Conservation (phyloP, 2,888 invertebrate genomes). For the Clanis bilineata region DNA sequence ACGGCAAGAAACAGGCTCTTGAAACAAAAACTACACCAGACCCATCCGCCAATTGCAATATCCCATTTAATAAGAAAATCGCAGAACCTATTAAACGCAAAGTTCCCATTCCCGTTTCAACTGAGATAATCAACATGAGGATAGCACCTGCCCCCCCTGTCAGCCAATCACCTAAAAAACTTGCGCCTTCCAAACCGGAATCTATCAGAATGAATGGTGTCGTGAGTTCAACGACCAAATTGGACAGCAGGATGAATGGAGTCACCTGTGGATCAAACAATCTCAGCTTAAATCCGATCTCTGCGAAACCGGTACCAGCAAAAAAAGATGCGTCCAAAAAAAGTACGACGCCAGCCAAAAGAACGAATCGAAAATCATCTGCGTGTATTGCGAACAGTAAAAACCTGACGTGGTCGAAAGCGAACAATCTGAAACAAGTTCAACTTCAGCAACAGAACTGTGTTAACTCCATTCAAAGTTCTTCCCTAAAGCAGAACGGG, state of each 20-base stretch:
- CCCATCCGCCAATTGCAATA: conserved; percentile 66
- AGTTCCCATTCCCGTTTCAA: conserved; percentile 58
- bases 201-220: conserved; percentile 57
- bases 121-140: conserved; percentile 47
- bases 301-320: conserved; percentile 46
- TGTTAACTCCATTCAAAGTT: conserved; percentile 49
- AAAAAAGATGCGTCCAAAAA: conserved; percentile 64
- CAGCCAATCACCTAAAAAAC: conserved; percentile 54
- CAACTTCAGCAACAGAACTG: conserved; percentile 72
- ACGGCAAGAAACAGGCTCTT: conserved; percentile 52
- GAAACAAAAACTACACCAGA: conserved; percentile 48
- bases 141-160: conserved; percentile 53
- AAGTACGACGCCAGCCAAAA: conserved; percentile 49
- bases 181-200: conserved; percentile 47
- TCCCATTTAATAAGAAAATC: conserved; percentile 42
- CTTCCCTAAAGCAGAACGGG: conserved; percentile 43
- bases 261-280: conserved; percentile 76
- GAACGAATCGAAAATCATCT: conserved; percentile 72
- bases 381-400: conserved; percentile 76
- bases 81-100: conserved; percentile 49
- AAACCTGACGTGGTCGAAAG: conserved; percentile 76
- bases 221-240: conserved; percentile 72
- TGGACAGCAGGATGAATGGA: conserved; percentile 74
- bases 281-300: conserved; percentile 57
- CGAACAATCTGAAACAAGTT: conserved; percentile 72